Conservation (phyloP, 2,113 vertebrate species). For the Platycercus adscitus region DNA sequence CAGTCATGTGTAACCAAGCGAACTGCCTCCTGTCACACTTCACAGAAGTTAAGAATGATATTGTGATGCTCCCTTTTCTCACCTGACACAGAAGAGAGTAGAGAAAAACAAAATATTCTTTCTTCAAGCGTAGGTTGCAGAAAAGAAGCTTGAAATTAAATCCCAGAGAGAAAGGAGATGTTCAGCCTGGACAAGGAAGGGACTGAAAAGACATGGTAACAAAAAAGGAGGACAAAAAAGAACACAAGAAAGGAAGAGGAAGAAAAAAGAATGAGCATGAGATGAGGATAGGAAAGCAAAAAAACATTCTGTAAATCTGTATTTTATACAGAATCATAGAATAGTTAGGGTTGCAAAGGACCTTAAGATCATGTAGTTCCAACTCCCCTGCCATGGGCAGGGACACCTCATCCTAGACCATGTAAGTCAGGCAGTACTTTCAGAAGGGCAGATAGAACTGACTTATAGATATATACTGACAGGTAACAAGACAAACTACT, state of each 20-base stretch:
- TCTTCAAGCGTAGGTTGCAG: conserved; percentile 26
- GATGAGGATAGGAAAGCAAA: neutral
- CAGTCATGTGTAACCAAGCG: neutral
- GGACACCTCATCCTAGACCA: neutral
- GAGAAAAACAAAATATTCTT: conserved; percentile 39
- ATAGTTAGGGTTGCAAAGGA: neutral
- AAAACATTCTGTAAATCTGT: neutral
- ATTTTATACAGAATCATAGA: neutral
- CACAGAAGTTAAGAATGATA: neutral
- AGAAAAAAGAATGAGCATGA: neutral
- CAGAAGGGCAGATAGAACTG: neutral
- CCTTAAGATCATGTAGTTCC: neutral
- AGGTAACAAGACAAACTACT: neutral
- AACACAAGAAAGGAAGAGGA: neutral
- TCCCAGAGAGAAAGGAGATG: conserved; percentile 49
- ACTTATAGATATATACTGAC: neutral
- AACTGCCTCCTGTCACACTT: neutral
- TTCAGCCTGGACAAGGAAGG: conserved; percentile 30
- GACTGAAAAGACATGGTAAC: conserved; percentile 29
- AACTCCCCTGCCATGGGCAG: neutral
- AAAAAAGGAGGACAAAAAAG: neutral
- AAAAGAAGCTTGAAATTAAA: conserved; percentile 42
- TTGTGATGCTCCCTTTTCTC: conserved; percentile 27
- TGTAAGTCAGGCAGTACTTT: neutral
- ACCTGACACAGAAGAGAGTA: conserved; percentile 54